Evolutionary conservation across 2,888 invertebrate species (phyloP).

Genomic region (Phrixothrix hirtus): DNA sequence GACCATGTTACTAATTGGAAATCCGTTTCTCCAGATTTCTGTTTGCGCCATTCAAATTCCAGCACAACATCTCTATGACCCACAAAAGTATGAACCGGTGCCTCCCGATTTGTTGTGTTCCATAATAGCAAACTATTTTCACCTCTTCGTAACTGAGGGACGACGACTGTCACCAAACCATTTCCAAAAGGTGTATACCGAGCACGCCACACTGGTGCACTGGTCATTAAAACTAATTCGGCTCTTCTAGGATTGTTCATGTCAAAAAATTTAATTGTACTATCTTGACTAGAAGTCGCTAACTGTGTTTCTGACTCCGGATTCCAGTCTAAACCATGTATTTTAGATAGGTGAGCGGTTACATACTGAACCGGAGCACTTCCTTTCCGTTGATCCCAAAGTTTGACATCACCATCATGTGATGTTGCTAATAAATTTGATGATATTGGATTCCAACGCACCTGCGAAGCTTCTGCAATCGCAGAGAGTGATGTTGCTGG

Average conservation of each 20-base stretch:
- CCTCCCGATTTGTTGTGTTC: slow-evolving; percentile 71
- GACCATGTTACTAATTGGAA: slow-evolving; percentile 94
- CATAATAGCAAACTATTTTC: slow-evolving; percentile 82
- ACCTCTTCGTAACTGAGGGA: slow-evolving; percentile 86
- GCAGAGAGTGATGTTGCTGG: slow-evolving; percentile 85
- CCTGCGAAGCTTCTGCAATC: slow-evolving; percentile 91
- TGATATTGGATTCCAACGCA: slow-evolving; percentile 89
- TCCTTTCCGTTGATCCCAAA: slow-evolving; percentile 93
- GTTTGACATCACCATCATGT: slow-evolving; percentile 92
- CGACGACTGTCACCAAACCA: slow-evolving; percentile 88
- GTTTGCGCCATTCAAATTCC: slow-evolving; percentile 92
- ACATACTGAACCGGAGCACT: slow-evolving; percentile 89
- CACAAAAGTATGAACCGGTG: slow-evolving; percentile 88
- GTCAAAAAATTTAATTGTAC: slow-evolving; percentile 93
- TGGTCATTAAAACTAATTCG: slow-evolving; percentile 82
- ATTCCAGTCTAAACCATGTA: slow-evolving; percentile 95
- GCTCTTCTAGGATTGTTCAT: slow-evolving; percentile 82
- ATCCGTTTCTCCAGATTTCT: slow-evolving; percentile 62
- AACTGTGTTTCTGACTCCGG: slow-evolving; percentile 81
- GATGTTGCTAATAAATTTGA: slow-evolving; percentile 87
- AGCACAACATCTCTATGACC: slow-evolving; percentile 93
- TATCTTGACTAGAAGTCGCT: slow-evolving; percentile 93
- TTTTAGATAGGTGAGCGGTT: slow-evolving; percentile 87
- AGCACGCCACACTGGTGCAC: slow-evolving; percentile 90
- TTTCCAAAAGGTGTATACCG: slow-evolving; percentile 85